phyloP scores from a whole-genome alignment of 2,888 invertebrate genomes.

The Dynastes hyllus region DNA sequence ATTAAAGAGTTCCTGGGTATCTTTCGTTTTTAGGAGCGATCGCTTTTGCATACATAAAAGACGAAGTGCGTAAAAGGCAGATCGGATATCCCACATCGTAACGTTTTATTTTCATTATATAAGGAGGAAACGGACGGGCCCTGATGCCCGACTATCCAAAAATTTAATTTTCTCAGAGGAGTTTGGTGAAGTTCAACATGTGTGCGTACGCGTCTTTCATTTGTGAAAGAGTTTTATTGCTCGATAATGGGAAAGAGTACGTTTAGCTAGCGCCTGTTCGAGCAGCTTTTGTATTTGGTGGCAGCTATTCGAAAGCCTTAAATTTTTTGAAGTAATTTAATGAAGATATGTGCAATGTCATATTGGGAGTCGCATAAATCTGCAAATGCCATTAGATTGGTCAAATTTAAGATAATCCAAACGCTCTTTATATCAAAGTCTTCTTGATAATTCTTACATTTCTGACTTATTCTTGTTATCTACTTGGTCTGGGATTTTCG shows the following conservation, averaged over 20 bases:
- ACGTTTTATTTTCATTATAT: slow-evolving; percentile 41
- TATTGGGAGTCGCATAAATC: too few species aligned
- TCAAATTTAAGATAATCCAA: too few species aligned
- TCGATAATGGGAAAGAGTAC: background rate
- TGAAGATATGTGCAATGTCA: too few species aligned
- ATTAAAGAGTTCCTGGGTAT: slow-evolving; percentile 23
- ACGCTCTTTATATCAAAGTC: too few species aligned
- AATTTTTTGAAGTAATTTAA: background rate
- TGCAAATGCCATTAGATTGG: too few species aligned
- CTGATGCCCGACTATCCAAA: background rate
- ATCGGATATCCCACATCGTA: slow-evolving; percentile 34
- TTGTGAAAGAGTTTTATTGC: background rate
- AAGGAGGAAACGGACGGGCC: background rate
- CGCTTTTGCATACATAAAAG: slow-evolving; percentile 29
- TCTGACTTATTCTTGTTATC: too few species aligned
- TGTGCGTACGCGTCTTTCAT: background rate
- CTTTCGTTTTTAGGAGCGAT: slow-evolving; percentile 17
- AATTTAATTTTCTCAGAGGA: slow-evolving; percentile 10
- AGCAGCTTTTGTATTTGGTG: background rate
- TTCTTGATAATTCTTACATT: too few species aligned
- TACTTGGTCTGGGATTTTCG: too few species aligned
- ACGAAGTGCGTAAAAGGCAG: slow-evolving; percentile 18
- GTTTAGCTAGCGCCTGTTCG: background rate
- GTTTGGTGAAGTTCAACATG: background rate
- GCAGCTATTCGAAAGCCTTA: too few species aligned